Conservation (phyloP, 2,888 invertebrate species). For the Trissonchulus sp. region DNA sequence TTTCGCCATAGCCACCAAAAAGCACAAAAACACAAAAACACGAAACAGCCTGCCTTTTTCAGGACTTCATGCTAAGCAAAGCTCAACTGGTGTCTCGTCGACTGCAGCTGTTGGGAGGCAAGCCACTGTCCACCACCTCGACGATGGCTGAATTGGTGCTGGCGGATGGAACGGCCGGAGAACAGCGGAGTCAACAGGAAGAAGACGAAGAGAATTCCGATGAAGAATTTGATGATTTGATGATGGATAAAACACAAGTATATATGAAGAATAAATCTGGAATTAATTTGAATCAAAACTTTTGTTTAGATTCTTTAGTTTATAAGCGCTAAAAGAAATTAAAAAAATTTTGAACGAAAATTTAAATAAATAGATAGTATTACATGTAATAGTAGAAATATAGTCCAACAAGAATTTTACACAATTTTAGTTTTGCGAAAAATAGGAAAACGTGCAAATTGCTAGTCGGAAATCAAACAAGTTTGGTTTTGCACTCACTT, state of each 20-base stretch:
- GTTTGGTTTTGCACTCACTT: no score
- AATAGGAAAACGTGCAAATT: no score
- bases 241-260: conserved; percentile 42
- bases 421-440: no score
- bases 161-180: background rate
- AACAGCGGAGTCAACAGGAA: background rate
- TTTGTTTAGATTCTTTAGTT: no score
- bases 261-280: no score
- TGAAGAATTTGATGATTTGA: conserved; percentile 31
- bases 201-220: background rate
- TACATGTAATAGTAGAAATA: no score
- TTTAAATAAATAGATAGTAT: no score
- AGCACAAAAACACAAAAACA: background rate
- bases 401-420: no score
- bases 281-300: no score
- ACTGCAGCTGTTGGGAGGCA: background rate
- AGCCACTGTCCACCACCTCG: background rate
- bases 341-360: background rate
- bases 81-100: background rate
- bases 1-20: no score
- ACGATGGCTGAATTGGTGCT: background rate
- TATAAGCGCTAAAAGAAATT: background rate
- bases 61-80: conserved; percentile 23
- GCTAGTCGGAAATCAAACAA: no score
- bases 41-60: no score